phyloP scores from a whole-genome alignment of 2,113 vertebrate species.

The Polyodon spathula region DNA sequence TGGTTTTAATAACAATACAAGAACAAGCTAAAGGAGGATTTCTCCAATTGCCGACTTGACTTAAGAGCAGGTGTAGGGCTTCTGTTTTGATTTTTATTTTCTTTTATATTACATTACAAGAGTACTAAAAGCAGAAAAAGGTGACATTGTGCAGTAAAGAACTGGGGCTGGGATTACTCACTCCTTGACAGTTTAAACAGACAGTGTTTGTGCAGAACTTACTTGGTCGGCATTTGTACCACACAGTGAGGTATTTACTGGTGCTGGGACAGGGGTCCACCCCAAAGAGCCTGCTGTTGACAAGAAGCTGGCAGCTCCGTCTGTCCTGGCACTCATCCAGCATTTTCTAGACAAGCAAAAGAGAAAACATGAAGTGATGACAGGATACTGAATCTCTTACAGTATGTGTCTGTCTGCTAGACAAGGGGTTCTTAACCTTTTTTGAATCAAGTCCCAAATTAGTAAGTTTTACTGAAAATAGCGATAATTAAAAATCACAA shows the following conservation, averaged over 20 bases:
- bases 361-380: constrained; percentile 23
- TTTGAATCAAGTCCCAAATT: too few relatives aligned
- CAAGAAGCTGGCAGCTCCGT: constrained; percentile 75
- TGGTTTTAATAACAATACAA: too few relatives aligned
- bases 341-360: constrained; percentile 66
- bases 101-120: background rate
- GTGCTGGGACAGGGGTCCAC: constrained; percentile 70
- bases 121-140: constrained; percentile 24
- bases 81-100: background rate
- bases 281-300: constrained; percentile 78
- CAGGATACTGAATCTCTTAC: too few relatives aligned
- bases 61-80: background rate
- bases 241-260: constrained; percentile 74
- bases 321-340: constrained; percentile 83
- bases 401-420: too few relatives aligned
- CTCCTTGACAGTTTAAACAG: background rate
- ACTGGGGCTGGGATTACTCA: constrained; percentile 32
- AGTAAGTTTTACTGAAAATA: too few relatives aligned
- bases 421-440: too few relatives aligned
- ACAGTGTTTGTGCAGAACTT: constrained; percentile 42
- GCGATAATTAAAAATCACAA: too few relatives aligned
- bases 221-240: constrained; percentile 87
- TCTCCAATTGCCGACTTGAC: too few relatives aligned
- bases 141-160: background rate
- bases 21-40: too few relatives aligned